Percentiles rank a stretch among this genome's conserved stretches.
These are phyloP conservation scores for Atrina japonica DNA, from an alignment of 2,888 invertebrate species.

Conservation along the genomic window DNA sequence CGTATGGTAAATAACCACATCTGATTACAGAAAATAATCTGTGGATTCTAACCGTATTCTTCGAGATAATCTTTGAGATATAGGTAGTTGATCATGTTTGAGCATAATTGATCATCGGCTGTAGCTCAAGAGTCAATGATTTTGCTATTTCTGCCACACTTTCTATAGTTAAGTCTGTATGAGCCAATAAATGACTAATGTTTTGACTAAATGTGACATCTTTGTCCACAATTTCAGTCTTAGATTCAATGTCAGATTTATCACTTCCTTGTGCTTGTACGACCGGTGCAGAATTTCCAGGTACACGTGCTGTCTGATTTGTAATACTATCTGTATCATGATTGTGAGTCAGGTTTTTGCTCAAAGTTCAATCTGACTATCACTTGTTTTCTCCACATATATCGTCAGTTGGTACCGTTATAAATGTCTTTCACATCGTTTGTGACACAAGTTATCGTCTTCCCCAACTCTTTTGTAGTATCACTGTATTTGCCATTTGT, in stretches of 20 bases:
- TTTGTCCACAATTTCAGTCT: not conserved
- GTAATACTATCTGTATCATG: too few species aligned
- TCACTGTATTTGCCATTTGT: not conserved
- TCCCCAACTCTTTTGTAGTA: not conserved
- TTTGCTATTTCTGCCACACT: conserved; percentile 17
- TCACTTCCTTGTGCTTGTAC: too few species aligned
- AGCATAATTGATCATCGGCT: conserved; percentile 36
- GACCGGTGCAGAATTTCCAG: too few species aligned
- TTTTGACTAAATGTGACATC: not conserved
- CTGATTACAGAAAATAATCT: conserved; percentile 24
- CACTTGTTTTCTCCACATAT: too few species aligned
- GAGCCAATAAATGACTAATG: too few species aligned
- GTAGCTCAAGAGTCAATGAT: conserved; percentile 26
- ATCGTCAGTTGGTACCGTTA: too few species aligned
- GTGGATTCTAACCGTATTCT: conserved; percentile 26
- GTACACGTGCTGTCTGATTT: too few species aligned
- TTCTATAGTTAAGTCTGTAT: conserved; percentile 2
- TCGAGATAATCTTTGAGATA: conserved; percentile 43
- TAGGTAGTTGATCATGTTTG: conserved; percentile 23
- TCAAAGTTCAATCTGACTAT: too few species aligned
- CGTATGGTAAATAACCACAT: conserved; percentile 43
- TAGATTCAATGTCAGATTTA: not conserved
- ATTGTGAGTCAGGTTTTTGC: too few species aligned
- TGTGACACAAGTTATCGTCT: not conserved
- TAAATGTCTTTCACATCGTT: too few species aligned